Evolutionary conservation across 2,113 vertebrate species (phyloP).

Genomic region (Felis chaus): DNA sequence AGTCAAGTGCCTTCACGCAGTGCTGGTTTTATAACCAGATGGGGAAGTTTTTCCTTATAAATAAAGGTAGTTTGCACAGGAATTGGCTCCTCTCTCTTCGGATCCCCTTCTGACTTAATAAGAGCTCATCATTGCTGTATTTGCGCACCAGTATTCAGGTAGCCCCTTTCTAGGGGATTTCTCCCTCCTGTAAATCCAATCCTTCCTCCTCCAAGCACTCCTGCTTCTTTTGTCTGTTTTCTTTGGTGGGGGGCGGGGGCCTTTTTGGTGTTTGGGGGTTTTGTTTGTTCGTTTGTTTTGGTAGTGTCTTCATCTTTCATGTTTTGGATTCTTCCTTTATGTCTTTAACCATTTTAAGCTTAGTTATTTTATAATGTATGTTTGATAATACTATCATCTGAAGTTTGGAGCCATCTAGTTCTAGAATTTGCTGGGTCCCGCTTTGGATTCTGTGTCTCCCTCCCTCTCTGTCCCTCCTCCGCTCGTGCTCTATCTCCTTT

Average conservation of each 20-base stretch:
- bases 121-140: neutral
- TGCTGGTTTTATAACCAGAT: slow-evolving; percentile 9
- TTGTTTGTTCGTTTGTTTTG: neutral
- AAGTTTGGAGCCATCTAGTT: neutral
- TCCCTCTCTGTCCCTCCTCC: too few species aligned
- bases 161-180: neutral
- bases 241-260: neutral
- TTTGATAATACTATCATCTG: neutral
- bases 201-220: neutral
- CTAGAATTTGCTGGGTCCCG: neutral
- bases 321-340: neutral
- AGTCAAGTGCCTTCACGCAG: slow-evolving; percentile 51
- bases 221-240: neutral
- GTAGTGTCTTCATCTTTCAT: neutral
- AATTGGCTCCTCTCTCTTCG: neutral
- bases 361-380: neutral
- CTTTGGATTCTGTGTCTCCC: too few species aligned
- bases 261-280: neutral
- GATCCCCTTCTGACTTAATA: neutral
- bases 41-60: slow-evolving; percentile 54
- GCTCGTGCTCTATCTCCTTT: too few species aligned
- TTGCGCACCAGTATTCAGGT: neutral
- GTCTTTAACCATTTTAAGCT: neutral
- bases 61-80: slow-evolving; percentile 75
- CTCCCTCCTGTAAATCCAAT: neutral